Evolutionary conservation across 1,140 invertebrate genomes (phyloP), one percentile per base, ranked within the genome.

Genomic region (Hyphantria cunea): DNA sequence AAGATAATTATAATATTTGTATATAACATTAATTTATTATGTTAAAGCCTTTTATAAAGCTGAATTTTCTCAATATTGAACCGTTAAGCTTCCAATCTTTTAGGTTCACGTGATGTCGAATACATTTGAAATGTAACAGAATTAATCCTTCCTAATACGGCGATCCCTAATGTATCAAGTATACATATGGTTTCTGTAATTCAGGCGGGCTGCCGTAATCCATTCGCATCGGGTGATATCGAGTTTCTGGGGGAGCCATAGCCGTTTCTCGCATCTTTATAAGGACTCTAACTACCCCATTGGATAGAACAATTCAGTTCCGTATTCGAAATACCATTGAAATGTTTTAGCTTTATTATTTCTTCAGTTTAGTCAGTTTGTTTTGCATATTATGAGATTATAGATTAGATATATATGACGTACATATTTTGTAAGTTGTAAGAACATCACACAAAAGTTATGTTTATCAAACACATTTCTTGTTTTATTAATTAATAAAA

Each of bases 151-250:
- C 68, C 72, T 89, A 78, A 84, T 82, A 81, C 78, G 70, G 68
- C 75, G 75, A 81, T 85, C 76, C 80, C 64, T 79, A 68, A 80
- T 83, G 76, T 85, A 90, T 86, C 82, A 70, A 84, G 67, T 80
- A 77, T 76, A 67, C 70, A 70, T 90, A 90, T 86, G 87, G 87
- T 89, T 90, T 90, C 87, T 83, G 83, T 90, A 87, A 89, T 90
- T 89, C 84, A 85, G 84, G 72, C 78, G 74, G 77, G 68, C 70
- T 68, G 59, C 74, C 55, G 85, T 88, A 90, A 88, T 90, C 84
- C 83, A 82, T 78, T 84, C 72, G 66, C 71, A 68, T 60, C 62
- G 69, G 64, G 48, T 66, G 70, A 74, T 87, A 87, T 90, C 80
- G 64, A 63, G 78, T 90, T 87, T 75, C 86, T 31, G 55, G 58